Percentiles rank a stretch among this genome's conserved stretches.
phyloP scores from a whole-genome alignment of 2,888 invertebrate genomes.

The Drosophila anomalata region DNA sequence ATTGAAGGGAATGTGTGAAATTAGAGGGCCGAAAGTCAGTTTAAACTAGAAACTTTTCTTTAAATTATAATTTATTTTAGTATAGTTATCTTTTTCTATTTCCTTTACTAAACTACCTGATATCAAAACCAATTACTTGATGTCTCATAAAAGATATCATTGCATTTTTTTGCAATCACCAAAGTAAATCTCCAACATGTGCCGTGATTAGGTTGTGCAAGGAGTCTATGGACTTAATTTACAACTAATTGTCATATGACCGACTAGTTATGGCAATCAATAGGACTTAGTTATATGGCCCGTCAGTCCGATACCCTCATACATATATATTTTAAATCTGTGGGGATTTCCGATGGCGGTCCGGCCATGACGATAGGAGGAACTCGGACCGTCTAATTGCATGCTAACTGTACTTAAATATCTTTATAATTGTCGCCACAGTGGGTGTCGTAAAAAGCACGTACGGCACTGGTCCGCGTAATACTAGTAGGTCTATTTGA shows the following conservation, averaged over 20 bases:
- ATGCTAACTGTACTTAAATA: conserved; percentile 80
- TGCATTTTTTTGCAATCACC: neutral
- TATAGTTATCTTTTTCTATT: no score
- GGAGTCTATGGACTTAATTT: conserved; percentile 63
- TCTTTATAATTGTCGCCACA: conserved; percentile 78
- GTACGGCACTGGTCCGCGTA: conserved; percentile 58
- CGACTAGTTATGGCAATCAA: conserved; percentile 63
- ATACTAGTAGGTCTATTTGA: conserved; percentile 72
- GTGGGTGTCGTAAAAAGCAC: conserved; percentile 64
- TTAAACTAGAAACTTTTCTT: neutral
- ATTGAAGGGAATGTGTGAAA: conserved; percentile 7
- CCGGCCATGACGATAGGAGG: conserved; percentile 42
- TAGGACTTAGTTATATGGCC: conserved; percentile 37
- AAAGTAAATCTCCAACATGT: conserved; percentile 33
- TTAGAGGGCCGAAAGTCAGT: neutral
- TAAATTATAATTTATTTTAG: neutral
- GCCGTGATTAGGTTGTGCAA: conserved; percentile 25
- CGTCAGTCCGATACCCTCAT: conserved; percentile 20
- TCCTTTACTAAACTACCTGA: neutral
- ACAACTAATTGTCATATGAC: conserved; percentile 82
- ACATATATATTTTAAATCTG: conserved; percentile 46
- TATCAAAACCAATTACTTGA: neutral
- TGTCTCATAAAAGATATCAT: neutral
- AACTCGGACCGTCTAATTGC: conserved; percentile 63
- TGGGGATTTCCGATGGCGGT: conserved; percentile 46